Conservation (phyloP, 2,888 invertebrate species). For the Linnaemya tessellans region DNA sequence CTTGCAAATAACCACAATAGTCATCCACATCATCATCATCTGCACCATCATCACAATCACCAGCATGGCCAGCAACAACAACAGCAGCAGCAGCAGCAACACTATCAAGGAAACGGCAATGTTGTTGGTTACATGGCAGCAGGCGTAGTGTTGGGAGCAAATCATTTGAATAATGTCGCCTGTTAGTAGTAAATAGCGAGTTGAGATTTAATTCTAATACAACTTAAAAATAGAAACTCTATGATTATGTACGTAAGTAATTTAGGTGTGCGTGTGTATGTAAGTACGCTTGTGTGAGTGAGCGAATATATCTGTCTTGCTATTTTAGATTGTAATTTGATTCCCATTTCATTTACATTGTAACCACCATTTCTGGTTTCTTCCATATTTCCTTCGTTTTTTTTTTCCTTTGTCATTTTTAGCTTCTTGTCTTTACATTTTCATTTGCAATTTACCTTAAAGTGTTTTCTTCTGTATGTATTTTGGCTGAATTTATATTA, state of each 20-base stretch:
- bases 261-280: conserved; percentile 34
- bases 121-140: conserved; percentile 80
- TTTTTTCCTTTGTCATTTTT: neutral
- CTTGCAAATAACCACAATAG: conserved; percentile 73
- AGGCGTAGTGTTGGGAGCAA: conserved; percentile 82
- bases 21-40: conserved; percentile 71
- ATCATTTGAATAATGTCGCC: conserved; percentile 80
- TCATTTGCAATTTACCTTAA: conserved; percentile 53
- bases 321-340: conserved; percentile 30
- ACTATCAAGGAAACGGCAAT: conserved; percentile 77
- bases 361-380: neutral
- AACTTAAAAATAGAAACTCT: conserved; percentile 60
- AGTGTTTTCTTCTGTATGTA: conserved; percentile 33
- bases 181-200: conserved; percentile 78
- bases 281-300: neutral
- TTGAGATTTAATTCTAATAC: conserved; percentile 65
- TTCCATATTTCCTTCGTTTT: conserved; percentile 14
- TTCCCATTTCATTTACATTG: conserved; percentile 8
- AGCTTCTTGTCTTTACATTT: neutral
- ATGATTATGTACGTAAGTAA: conserved; percentile 53
- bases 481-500: neutral
- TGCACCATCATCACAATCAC: conserved; percentile 67
- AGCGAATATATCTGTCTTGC: neutral
- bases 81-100: conserved; percentile 72
- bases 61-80: conserved; percentile 71